Evolutionary conservation across 2,888 invertebrate genomes (phyloP).

Genomic region (Stegophylla sp.): DNA sequence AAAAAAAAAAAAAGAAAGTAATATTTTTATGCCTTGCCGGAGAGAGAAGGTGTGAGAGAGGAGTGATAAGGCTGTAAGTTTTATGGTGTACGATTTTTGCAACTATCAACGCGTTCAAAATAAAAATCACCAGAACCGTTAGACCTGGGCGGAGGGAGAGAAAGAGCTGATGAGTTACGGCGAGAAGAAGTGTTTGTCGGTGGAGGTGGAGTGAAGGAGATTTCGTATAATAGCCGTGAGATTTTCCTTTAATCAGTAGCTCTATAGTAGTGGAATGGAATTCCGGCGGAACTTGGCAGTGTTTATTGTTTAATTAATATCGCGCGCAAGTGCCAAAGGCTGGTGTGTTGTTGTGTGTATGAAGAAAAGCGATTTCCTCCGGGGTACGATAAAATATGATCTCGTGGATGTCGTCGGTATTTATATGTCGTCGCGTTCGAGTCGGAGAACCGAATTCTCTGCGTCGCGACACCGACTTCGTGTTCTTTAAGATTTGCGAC

Average conservation of each 20-base stretch:
- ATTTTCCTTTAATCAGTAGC: conserved; percentile 42
- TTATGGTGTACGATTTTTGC: no score
- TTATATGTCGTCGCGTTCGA: background rate
- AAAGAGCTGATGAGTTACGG: no score
- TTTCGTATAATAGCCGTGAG: conserved; percentile 45
- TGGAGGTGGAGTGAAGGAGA: no score
- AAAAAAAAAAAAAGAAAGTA: no score
- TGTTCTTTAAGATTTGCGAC: no score
- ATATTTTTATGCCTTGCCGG: no score
- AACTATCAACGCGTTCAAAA: no score
- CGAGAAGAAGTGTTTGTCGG: no score
- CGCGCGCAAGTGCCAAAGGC: conserved; percentile 36
- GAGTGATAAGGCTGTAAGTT: no score
- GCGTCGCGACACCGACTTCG: background rate
- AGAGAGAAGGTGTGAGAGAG: no score
- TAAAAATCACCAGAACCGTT: no score
- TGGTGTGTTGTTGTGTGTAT: background rate
- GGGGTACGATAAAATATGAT: conserved; percentile 22
- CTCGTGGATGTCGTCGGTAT: conserved; percentile 8
- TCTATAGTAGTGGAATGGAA: conserved; percentile 27
- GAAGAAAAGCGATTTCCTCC: conserved; percentile 40
- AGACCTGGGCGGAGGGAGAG: no score
- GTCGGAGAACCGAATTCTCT: background rate
- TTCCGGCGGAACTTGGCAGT: conserved; percentile 49
- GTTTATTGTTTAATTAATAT: conserved; percentile 58